A percentile compares a stretch with the other conserved stretches of the same genome.
Conservation (phyloP, 2,888 invertebrate genomes). For the Digitonthophagus gazella region DNA sequence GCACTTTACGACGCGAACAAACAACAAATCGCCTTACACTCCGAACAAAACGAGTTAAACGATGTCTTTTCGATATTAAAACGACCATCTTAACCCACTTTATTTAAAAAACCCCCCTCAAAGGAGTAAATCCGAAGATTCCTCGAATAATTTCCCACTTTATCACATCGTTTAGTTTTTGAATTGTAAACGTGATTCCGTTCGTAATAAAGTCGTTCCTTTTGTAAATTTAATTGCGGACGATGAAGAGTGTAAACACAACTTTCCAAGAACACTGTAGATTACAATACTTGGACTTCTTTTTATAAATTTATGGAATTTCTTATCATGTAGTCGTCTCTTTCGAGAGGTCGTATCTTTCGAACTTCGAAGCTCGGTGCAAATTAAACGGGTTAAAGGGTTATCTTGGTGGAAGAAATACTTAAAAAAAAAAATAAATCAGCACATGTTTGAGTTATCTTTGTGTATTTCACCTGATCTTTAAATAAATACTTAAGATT, state of each 20-base stretch:
- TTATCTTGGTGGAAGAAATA: too few relatives aligned
- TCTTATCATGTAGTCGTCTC: not conserved
- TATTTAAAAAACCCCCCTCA: too few relatives aligned
- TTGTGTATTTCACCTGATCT: too few relatives aligned
- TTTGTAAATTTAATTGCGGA: not conserved
- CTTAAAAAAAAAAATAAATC: too few relatives aligned
- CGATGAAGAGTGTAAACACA: not conserved
- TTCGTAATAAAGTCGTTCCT: not conserved
- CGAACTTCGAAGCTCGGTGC: too few relatives aligned
- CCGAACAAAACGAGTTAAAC: not conserved
- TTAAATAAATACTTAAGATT: too few relatives aligned
- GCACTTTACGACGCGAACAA: not conserved
- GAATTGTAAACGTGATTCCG: not conserved
- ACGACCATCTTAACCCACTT: not conserved
- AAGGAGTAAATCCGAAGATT: too few relatives aligned
- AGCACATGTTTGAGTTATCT: too few relatives aligned
- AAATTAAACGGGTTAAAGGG: too few relatives aligned
- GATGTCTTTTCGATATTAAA: not conserved
- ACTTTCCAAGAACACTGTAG: not conserved
- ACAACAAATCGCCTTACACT: not conserved
- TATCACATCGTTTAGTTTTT: too few relatives aligned
- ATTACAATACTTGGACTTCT: not conserved
- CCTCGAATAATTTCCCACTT: too few relatives aligned
- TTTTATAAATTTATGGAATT: not conserved
- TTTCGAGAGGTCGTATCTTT: not conserved